Conservation (phyloP, 2,113 vertebrate species). For the Callopanchax toddi region DNA sequence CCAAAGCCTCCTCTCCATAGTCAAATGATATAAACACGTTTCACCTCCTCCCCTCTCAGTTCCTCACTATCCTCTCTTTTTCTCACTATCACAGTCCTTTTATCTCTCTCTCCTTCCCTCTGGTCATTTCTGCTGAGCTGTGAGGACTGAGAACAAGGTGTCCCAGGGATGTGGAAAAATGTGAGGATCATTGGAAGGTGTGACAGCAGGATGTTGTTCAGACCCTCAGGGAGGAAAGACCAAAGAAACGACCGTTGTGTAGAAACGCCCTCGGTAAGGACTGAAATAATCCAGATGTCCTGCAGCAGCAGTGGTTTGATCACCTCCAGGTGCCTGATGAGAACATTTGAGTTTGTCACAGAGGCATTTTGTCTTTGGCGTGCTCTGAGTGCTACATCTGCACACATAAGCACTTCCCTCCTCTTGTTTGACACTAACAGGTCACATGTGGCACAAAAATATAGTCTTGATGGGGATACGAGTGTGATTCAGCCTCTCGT, state of each 20-base stretch:
- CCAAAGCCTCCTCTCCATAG: background rate
- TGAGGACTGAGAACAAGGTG: slow-evolving; percentile 41
- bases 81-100: slow-evolving; percentile 45
- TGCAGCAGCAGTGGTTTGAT: no score
- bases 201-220: slow-evolving; percentile 34
- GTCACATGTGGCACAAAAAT: slow-evolving; percentile 3
- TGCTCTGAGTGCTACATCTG: background rate
- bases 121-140: slow-evolving; percentile 39
- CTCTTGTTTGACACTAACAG: slow-evolving; percentile 9
- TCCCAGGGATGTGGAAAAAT: slow-evolving; percentile 33
- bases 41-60: slow-evolving; percentile 14
- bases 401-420: background rate
- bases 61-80: slow-evolving; percentile 37
- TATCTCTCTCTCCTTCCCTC: slow-evolving; percentile 44
- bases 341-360: background rate
- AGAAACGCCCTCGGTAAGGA: no score
- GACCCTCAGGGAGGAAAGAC: slow-evolving; percentile 35
- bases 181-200: slow-evolving; percentile 36
- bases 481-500: slow-evolving; percentile 4
- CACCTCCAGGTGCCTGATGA: no score
- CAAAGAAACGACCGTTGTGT: background rate
- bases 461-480: slow-evolving; percentile 2
- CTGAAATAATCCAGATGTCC: no score
- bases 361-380: background rate
- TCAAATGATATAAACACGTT: background rate